Evolutionary conservation across 2,113 vertebrate genomes (phyloP), one percentile per base, ranked within the genome.

Genomic region (Benitochromis conjunctus): DNA sequence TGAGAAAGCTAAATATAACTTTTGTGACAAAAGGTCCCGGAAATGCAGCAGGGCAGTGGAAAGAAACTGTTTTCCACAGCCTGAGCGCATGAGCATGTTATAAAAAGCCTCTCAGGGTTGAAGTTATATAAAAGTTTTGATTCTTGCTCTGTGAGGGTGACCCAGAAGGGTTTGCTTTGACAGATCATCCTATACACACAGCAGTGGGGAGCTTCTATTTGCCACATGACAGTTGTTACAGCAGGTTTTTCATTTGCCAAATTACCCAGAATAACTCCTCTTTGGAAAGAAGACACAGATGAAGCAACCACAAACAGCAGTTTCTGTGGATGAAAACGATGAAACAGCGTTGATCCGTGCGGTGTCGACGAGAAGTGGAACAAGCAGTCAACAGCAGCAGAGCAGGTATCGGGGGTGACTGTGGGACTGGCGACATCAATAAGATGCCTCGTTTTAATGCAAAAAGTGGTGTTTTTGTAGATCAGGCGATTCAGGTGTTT

Each of bases 201-300:
- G 56, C 11, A 60, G 66, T 12, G 54, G 55, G 12, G 11, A 43
- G 31, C 46, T 74, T 84, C 18, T 54, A 19, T 81, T 79, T 82
- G 29, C 82, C 60, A 76, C 54, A 58, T 16, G 1, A 26, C 57
- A 69, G 62, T 66, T 80, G 41, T 18, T 80, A 58, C 19, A 48
- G 51, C 38, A 80, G 43, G 26, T 36, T 81, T 88, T 83, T 69
- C 54, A 76, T 76, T 86, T 34, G 26, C 26, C 11, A 56, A 60
- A 31, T 71, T 38, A 55, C 57, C 55, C 10, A 76, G 86, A 89
- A 88, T 88, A 92, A 83, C 84, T 80, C 38, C 58, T 66, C 11
- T 5, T 46, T 29, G 31, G 79, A 38, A 86, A 85, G 26, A 56
- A 55, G 14, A 43, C 9, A 2, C 29, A 83, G 56, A 76, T 81